Conservation (phyloP, 2,797 vertebrate genomes). For the Picus viridis region DNA sequence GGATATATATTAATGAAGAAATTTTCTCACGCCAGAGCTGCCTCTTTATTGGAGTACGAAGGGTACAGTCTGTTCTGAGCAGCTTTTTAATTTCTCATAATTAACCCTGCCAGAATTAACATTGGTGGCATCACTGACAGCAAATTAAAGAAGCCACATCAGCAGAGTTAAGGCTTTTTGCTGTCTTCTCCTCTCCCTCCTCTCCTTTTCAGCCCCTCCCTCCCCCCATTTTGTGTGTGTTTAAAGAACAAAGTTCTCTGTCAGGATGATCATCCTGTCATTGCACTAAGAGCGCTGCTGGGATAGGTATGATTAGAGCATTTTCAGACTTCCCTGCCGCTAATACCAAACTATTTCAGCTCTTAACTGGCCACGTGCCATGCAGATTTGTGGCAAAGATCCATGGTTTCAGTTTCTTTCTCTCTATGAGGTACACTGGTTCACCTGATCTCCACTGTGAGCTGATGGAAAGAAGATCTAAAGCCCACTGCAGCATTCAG, state of each 20-base stretch:
- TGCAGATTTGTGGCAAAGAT: conserved; percentile 54
- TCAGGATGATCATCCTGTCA: conserved; percentile 61
- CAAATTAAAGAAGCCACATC: conserved; percentile 71
- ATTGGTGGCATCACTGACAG: conserved; percentile 63
- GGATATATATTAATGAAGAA: conserved; percentile 80
- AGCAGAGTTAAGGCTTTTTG: conserved; percentile 35
- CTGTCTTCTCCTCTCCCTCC: background rate
- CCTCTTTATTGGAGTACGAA: conserved; percentile 75
- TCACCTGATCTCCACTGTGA: conserved; percentile 45
- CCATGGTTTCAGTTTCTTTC: conserved; percentile 58
- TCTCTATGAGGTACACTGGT: background rate
- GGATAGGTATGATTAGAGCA: conserved; percentile 52
- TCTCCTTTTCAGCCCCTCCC: background rate
- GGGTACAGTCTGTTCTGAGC: conserved; percentile 78
- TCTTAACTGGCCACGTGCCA: conserved; percentile 46
- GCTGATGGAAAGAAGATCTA: conserved; percentile 50
- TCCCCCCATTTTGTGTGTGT: background rate
- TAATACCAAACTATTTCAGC: conserved; percentile 50
- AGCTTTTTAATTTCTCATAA: conserved; percentile 79
- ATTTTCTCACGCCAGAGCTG: conserved; percentile 72
- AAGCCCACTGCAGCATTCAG: conserved; percentile 25
- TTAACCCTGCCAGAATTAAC: conserved; percentile 80
- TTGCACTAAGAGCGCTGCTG: conserved; percentile 40
- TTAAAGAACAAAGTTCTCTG: conserved; percentile 68
- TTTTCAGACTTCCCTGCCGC: conserved; percentile 43